Conservation (phyloP, 2,113 vertebrate genomes). For the Gnathonemus echidnorhynchus region DNA sequence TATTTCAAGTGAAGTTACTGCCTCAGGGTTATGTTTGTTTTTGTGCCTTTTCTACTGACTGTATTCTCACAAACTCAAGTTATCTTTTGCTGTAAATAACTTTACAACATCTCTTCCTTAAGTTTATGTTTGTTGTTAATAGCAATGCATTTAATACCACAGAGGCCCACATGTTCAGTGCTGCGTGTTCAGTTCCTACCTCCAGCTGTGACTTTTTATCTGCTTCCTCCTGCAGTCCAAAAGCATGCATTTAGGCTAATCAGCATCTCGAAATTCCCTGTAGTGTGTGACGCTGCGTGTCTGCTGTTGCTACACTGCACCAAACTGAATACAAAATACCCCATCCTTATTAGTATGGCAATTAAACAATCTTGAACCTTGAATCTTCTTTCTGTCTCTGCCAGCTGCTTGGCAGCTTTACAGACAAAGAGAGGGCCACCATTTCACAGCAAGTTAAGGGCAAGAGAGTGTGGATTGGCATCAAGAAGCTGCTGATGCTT, state of each 20-base stretch:
- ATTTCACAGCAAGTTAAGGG: conserved; percentile 87
- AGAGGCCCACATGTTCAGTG: background rate
- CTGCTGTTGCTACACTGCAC: background rate
- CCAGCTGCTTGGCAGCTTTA: conserved; percentile 89
- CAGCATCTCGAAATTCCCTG: background rate
- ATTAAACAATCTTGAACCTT: background rate
- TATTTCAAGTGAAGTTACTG: background rate
- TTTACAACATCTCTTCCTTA: background rate
- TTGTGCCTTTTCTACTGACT: background rate
- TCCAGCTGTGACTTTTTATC: background rate
- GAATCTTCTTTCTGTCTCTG: conserved; percentile 17
- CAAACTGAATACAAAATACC: background rate
- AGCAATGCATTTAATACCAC: background rate
- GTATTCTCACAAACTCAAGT: background rate
- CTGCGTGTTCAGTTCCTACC: background rate
- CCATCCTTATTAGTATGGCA: background rate
- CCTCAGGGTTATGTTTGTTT: background rate
- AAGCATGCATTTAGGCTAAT: background rate
- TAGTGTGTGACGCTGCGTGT: background rate
- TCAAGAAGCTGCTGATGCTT: conserved; percentile 95
- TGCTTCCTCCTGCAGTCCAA: background rate
- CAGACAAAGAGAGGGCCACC: conserved; percentile 79
- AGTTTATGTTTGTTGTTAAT: background rate
- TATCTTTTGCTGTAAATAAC: background rate
- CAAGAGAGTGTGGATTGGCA: conserved; percentile 86